Percentiles rank a stretch among this genome's conserved stretches.
These are phyloP conservation scores for Porites australiensis DNA, from an alignment of 64 coral and sea anemone species.

Conservation along the genomic window DNA sequence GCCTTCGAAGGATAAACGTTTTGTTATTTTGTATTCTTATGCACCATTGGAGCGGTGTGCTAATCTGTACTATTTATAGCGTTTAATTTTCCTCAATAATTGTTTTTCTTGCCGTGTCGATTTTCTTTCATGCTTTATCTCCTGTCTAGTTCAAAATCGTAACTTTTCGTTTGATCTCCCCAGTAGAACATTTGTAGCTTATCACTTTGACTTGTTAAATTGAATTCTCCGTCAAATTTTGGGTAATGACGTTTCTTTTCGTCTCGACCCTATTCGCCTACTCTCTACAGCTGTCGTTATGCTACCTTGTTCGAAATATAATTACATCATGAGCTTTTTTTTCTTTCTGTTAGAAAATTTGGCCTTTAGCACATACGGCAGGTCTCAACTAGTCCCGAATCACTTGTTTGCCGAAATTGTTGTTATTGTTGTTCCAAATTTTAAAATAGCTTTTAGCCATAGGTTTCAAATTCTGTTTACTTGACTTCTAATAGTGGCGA, in stretches of 20 bases:
- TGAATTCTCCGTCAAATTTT: neutral
- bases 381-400: neutral
- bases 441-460: neutral
- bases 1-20: neutral
- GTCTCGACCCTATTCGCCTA: no score
- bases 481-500: neutral
- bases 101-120: neutral
- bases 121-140: neutral
- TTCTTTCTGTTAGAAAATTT: neutral
- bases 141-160: neutral
- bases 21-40: neutral
- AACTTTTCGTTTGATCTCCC: no score
- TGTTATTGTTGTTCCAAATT: neutral
- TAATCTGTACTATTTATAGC: neutral
- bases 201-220: no score
- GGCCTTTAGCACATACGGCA: neutral
- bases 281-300: no score
- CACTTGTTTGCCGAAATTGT: neutral
- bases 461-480: slow-evolving; percentile 10
- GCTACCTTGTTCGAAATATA: no score
- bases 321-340: neutral
- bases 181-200: no score
- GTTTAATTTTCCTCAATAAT: neutral
- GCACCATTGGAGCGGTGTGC: neutral
- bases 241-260: neutral